Evolutionary conservation across 2,888 invertebrate species (phyloP).

Genomic region (Sphinx pinastri): DNA sequence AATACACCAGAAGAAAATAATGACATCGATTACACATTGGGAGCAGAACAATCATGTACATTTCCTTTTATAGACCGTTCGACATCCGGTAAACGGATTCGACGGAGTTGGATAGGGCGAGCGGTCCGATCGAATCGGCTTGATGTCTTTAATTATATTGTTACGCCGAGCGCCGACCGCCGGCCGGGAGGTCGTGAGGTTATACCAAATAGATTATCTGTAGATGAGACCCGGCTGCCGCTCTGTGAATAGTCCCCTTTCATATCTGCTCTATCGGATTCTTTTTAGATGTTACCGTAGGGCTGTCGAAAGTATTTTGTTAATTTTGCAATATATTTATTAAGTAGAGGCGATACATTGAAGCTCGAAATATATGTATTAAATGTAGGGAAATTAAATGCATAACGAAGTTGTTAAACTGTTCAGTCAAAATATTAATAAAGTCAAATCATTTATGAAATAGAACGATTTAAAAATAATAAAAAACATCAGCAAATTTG

Average conservation of each 20-base stretch:
- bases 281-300: conserved; percentile 54
- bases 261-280: conserved; percentile 71
- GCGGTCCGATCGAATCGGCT: conserved; percentile 49
- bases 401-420: too few species aligned
- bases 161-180: conserved; percentile 68
- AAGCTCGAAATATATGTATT: too few species aligned
- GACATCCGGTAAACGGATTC: conserved; percentile 69
- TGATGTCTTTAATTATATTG: conserved; percentile 83
- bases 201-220: conserved; percentile 82
- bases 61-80: conserved; percentile 69
- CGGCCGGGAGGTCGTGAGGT: conserved; percentile 78
- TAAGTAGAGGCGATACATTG: too few species aligned
- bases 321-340: neutral
- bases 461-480: too few species aligned
- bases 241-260: conserved; percentile 66
- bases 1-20: conserved; percentile 59
- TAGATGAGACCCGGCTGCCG: conserved; percentile 71
- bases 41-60: conserved; percentile 66
- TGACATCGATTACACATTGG: conserved; percentile 70
- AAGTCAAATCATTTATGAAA: too few species aligned
- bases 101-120: conserved; percentile 44
- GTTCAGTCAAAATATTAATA: too few species aligned
- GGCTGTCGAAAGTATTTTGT: conserved; percentile 26
- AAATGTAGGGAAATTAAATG: too few species aligned
- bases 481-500: too few species aligned